Conservation (phyloP, 2,797 vertebrate species). For the Acropternis orthonyx region DNA sequence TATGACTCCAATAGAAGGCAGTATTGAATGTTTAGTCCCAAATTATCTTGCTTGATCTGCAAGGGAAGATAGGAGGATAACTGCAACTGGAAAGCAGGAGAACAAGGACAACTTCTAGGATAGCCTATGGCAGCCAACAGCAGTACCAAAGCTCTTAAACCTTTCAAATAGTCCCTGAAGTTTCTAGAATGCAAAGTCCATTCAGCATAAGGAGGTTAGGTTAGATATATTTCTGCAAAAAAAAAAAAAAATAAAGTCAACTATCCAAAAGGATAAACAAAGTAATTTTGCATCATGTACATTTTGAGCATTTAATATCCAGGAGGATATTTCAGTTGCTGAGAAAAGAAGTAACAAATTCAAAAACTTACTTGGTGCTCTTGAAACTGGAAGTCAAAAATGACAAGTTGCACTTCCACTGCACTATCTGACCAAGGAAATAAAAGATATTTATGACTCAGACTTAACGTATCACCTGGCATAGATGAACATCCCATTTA, state of each 20-base stretch:
- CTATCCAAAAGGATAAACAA: not conserved
- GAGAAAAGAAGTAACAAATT: constrained; percentile 17
- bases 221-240: not conserved
- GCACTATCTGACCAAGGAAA: constrained; percentile 23
- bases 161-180: not conserved
- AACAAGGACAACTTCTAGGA: not conserved
- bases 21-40: not conserved
- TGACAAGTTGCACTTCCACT: constrained; percentile 41
- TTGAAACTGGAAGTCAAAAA: constrained; percentile 39
- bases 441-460: constrained; percentile 60
- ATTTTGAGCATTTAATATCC: not conserved
- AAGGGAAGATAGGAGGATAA: not conserved
- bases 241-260: not conserved
- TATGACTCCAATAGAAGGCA: not conserved
- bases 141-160: not conserved
- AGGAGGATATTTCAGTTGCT: not conserved
- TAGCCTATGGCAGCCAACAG: not conserved
- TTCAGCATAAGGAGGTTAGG: not conserved
- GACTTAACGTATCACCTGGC: constrained; percentile 58
- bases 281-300: not conserved
- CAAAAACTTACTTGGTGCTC: not conserved
- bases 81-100: not conserved
- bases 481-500: constrained; percentile 58
- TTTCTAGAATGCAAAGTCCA: not conserved
- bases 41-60: not conserved